These are phyloP conservation scores for Sarcoramphus papa DNA, from an alignment of 2,797 vertebrate species.

Conservation along the genomic window DNA sequence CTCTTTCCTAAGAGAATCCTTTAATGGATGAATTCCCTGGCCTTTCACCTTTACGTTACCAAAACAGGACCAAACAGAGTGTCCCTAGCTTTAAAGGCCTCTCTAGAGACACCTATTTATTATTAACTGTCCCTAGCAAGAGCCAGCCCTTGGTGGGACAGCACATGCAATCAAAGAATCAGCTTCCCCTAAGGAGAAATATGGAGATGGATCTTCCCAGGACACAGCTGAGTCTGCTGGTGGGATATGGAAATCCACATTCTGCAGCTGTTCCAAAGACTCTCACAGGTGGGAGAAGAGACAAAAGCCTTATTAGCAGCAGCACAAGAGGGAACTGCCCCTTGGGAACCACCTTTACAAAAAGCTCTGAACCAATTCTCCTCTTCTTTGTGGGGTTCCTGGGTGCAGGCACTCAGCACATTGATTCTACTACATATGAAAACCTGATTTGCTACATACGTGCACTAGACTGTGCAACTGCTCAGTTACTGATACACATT, in stretches of 20 bases:
- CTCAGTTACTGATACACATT: neutral
- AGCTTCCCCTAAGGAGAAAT: neutral
- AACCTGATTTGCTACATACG: neutral
- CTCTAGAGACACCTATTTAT: neutral
- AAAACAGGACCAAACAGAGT: neutral
- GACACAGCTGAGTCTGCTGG: neutral
- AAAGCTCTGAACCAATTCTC: neutral
- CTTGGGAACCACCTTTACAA: neutral
- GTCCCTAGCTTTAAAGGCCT: neutral
- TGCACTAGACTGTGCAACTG: accelerated
- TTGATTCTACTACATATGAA: accelerated
- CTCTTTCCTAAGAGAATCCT: neutral
- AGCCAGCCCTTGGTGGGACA: neutral
- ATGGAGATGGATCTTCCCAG: neutral
- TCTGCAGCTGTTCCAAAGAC: neutral
- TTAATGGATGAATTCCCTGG: neutral
- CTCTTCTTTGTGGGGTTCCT: neutral
- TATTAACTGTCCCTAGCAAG: neutral
- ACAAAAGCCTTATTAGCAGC: neutral
- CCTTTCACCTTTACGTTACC: neutral
- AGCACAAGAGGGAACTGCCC: neutral
- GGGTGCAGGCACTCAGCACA: accelerated
- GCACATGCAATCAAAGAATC: neutral
- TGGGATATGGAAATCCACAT: neutral
- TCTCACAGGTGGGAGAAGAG: neutral